Conservation (phyloP, 2,888 invertebrate species). For the Anagyrus pseudococci region DNA sequence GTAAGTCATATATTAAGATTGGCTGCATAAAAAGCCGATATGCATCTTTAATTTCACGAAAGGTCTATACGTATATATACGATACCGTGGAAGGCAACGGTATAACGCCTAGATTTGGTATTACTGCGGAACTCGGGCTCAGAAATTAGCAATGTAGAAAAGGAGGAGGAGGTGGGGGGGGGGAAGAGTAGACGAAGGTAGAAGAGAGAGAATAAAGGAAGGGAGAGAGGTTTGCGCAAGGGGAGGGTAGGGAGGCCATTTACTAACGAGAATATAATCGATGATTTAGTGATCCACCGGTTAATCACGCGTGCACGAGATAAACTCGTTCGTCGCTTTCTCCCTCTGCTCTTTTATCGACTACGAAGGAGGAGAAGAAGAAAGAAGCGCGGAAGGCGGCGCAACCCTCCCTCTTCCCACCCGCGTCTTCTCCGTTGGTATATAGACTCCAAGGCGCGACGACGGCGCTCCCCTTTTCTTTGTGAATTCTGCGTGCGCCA, state of each 20-base stretch:
- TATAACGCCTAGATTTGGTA: too few species aligned
- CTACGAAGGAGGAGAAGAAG: constrained; percentile 4
- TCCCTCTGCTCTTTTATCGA: constrained; percentile 9
- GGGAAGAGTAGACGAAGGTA: too few species aligned
- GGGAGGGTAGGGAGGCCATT: not conserved
- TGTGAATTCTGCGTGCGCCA: constrained; percentile 1
- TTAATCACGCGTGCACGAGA: constrained; percentile 41
- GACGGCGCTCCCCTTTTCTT: constrained; percentile 14
- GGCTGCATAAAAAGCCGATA: constrained; percentile 11
- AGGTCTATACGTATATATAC: constrained; percentile 5
- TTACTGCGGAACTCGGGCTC: too few species aligned
- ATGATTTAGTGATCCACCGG: constrained; percentile 38
- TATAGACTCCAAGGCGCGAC: not conserved
- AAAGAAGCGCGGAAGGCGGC: not conserved
- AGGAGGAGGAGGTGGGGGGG: too few species aligned
- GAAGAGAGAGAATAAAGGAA: not conserved
- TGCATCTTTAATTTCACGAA: constrained; percentile 16
- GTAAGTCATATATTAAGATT: too few species aligned
- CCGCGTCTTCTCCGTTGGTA: not conserved
- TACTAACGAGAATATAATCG: constrained; percentile 40
- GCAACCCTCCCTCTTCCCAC: not conserved
- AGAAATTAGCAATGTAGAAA: too few species aligned
- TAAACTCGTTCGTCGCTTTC: constrained; percentile 33
- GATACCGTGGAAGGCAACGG: not conserved
- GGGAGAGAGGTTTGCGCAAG: not conserved